These are phyloP conservation scores for Marronus borbonicus DNA, from an alignment of 2,888 invertebrate genomes.

Conservation along the genomic window DNA sequence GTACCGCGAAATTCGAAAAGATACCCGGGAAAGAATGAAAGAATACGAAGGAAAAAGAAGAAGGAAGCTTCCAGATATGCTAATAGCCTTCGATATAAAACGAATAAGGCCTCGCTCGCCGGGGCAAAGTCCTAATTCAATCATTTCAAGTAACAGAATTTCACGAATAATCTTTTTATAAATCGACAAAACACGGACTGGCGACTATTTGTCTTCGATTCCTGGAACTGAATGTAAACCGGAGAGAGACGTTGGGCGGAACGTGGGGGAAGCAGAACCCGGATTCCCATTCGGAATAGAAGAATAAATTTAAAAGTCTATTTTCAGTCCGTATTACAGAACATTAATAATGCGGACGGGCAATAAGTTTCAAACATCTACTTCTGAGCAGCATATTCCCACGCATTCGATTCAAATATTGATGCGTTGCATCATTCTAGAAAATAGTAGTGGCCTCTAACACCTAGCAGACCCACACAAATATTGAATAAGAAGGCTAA, in stretches of 20 bases:
- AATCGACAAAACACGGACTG: constrained; percentile 49
- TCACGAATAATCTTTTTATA: constrained; percentile 49
- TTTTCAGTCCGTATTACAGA: constrained; percentile 66
- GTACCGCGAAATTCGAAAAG: not conserved
- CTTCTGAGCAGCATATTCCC: constrained; percentile 62
- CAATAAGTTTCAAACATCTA: constrained; percentile 66
- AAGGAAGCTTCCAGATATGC: constrained; percentile 9
- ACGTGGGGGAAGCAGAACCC: constrained; percentile 52
- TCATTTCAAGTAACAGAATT: constrained; percentile 46
- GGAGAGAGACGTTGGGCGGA: constrained; percentile 50
- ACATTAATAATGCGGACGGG: constrained; percentile 67
- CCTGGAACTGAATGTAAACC: constrained; percentile 59
- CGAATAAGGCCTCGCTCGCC: not conserved
- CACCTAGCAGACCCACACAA: too few species aligned
- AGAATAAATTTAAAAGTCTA: constrained; percentile 67
- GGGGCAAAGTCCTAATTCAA: constrained; percentile 41
- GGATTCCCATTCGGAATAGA: constrained; percentile 63
- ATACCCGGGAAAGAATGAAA: too few species aligned
- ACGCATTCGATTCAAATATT: constrained; percentile 35
- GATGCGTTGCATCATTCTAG: not conserved
- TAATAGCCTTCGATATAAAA: not conserved
- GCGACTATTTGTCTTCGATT: constrained; percentile 62
- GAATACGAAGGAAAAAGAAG: not conserved
- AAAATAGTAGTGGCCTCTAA: too few species aligned
- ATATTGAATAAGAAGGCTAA: too few species aligned